These are phyloP conservation scores for Silurus meridionalis DNA, from an alignment of 2,113 vertebrate species.

Conservation along the genomic window DNA sequence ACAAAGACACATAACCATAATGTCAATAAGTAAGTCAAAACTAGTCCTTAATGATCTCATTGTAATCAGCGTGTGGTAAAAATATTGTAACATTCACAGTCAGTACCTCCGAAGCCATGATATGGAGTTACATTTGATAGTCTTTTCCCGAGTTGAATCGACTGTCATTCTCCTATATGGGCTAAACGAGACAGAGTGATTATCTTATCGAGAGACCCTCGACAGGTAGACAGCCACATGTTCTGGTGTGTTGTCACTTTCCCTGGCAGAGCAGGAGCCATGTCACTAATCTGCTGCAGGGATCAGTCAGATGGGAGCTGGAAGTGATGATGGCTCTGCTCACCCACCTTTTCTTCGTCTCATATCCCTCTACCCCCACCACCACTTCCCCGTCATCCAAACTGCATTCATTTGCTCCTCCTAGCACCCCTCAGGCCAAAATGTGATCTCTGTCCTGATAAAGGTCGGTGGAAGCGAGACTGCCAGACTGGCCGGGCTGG, in stretches of 20 bases:
- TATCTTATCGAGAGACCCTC: slow-evolving; percentile 61
- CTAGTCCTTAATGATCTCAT: neutral
- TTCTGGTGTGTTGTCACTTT: slow-evolving; percentile 71
- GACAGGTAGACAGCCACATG: slow-evolving; percentile 54
- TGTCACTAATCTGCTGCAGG: slow-evolving; percentile 66
- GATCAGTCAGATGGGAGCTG: slow-evolving; percentile 56
- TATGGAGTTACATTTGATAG: neutral
- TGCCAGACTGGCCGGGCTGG: slow-evolving; percentile 65
- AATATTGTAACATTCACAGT: neutral
- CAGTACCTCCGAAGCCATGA: neutral
- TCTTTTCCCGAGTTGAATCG: slow-evolving; percentile 39
- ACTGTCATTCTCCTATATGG: slow-evolving; percentile 58
- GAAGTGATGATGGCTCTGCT: slow-evolving; percentile 60
- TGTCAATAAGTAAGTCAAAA: neutral
- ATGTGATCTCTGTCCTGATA: slow-evolving; percentile 66
- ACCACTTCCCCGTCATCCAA: slow-evolving; percentile 40
- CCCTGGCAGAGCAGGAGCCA: slow-evolving; percentile 64
- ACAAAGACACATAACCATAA: neutral
- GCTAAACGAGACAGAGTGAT: slow-evolving; percentile 46
- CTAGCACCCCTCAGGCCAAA: slow-evolving; percentile 61
- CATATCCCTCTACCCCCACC: slow-evolving; percentile 38
- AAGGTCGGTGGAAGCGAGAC: slow-evolving; percentile 63
- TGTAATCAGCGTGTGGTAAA: neutral
- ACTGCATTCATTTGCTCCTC: slow-evolving; percentile 40
- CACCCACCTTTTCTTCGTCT: slow-evolving; percentile 46